Percentiles rank a stretch among this genome's conserved stretches.
Evolutionary conservation across 2,888 invertebrate species (phyloP).

Genomic region (Trachelus iudaicus): DNA sequence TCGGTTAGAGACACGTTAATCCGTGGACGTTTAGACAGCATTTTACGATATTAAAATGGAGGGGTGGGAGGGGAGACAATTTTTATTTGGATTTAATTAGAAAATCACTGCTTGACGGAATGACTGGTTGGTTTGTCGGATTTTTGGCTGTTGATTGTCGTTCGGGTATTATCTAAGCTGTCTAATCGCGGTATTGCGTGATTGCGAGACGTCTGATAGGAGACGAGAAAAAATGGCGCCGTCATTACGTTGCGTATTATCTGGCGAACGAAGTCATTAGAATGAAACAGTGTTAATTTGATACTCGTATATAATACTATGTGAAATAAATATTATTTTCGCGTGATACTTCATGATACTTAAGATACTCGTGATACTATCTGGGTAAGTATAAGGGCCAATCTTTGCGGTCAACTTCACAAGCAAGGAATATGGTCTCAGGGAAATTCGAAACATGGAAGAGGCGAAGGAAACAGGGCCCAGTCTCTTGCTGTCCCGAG

Average conservation of each 20-base stretch:
- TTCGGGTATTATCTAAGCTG: background rate
- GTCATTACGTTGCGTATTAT: background rate
- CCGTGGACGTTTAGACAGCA: conserved; percentile 17
- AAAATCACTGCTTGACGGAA: conserved; percentile 34
- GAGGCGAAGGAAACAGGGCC: conserved; percentile 23
- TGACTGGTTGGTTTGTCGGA: conserved; percentile 17
- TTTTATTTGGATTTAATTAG: conserved; percentile 33
- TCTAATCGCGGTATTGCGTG: background rate
- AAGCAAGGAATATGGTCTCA: conserved; percentile 24
- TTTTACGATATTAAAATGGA: conserved; percentile 35
- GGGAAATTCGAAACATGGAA: background rate
- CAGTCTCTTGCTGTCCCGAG: conserved; percentile 20
- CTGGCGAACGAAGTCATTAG: background rate
- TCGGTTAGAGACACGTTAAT: background rate
- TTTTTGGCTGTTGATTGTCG: background rate
- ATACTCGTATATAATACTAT: background rate
- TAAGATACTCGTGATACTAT: background rate
- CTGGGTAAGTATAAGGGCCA: conserved; percentile 21
- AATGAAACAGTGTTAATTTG: background rate
- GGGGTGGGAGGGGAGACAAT: background rate
- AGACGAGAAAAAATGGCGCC: background rate
- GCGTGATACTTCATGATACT: background rate
- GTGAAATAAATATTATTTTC: background rate
- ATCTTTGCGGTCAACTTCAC: conserved; percentile 51
- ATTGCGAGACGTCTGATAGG: background rate